Evolutionary conservation across 2,888 invertebrate species (phyloP), one percentile per base, ranked within the genome.

Genomic region (Amphimallon solstitiale): DNA sequence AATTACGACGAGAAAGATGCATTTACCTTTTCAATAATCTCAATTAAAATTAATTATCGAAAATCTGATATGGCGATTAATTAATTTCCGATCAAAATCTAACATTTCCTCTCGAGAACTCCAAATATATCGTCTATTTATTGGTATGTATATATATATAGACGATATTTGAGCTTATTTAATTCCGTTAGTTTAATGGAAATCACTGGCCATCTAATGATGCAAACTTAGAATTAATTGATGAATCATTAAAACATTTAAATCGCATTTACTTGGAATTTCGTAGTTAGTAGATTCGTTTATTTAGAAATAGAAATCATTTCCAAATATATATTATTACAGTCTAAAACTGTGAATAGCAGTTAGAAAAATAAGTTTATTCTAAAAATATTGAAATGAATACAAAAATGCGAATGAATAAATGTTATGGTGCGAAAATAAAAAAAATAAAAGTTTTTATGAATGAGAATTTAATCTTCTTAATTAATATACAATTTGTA

Each of bases 211-310:
- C 2, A 10, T 51, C 35, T 35, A 51, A 19, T 15, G 35, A 10
- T 35, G 35, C 15, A 60, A 60, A 60, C 43, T 60, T 45, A 60
- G 60, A 29, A 60, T 60, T 45, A 46, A 60, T 60, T 60, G 43
- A 46, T 46, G 60, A 23, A 45, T 45, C 60, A 60, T 60, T 56
- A 45, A 60, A 45, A 45, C 29, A 60, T 60, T 43, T 60, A 43
- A 29, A 34, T 45, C 43, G 29, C 34, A 23, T 60, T 14, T 29
- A 23, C 12, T 2, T 9, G 35, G 35, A 40, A 59, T 59, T 43
- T 59, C 49, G 34, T 29, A 49, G 49, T 34, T 12, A 23, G 29
- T 14, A n/a, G 12, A 9, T 49, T 40, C 10, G 59, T 40, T 59
- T 59, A n/a, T 21, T 5, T 35, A 5, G 15, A 23, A 51, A 51